Evolutionary conservation across 2,797 vertebrate genomes (phyloP).

Genomic region (Eremophila alpestris): DNA sequence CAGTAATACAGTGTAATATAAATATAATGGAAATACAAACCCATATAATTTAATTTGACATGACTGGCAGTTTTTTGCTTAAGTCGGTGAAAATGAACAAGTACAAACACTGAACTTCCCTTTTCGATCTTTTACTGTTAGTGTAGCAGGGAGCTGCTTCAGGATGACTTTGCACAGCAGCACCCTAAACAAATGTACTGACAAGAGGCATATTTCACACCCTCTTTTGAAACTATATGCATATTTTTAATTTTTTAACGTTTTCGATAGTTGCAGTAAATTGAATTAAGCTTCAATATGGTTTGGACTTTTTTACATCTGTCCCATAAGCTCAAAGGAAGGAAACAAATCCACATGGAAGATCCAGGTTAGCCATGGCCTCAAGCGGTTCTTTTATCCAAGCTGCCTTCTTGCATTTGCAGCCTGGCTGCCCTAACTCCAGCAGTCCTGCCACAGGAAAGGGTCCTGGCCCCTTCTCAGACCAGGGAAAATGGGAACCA

Average conservation of each 20-base stretch:
- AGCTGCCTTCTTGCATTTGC: too few relatives aligned
- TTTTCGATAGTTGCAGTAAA: neutral
- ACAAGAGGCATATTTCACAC: neutral
- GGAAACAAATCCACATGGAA: neutral
- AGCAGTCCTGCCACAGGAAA: fast-evolving
- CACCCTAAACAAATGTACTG: neutral
- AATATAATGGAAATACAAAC: conserved; percentile 60
- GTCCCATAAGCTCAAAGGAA: fast-evolving
- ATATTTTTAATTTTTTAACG: neutral
- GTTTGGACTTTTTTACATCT: neutral
- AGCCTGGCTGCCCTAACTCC: neutral
- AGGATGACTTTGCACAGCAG: neutral
- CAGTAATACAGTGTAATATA: conserved; percentile 37
- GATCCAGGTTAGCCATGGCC: fast-evolving
- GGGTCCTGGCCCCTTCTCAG: neutral
- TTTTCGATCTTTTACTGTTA: neutral
- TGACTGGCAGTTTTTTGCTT: conserved; percentile 41
- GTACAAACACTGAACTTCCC: neutral
- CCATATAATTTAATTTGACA: conserved; percentile 51
- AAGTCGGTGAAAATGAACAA: neutral
- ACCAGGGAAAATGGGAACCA: fast-evolving
- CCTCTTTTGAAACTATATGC: neutral
- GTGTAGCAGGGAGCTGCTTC: neutral
- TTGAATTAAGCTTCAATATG: neutral
- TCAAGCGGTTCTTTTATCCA: neutral